A percentile compares a stretch with the other conserved stretches of the same genome.
phyloP scores from a whole-genome alignment of 1,140 invertebrate species.

The Adelges cooleyi region DNA sequence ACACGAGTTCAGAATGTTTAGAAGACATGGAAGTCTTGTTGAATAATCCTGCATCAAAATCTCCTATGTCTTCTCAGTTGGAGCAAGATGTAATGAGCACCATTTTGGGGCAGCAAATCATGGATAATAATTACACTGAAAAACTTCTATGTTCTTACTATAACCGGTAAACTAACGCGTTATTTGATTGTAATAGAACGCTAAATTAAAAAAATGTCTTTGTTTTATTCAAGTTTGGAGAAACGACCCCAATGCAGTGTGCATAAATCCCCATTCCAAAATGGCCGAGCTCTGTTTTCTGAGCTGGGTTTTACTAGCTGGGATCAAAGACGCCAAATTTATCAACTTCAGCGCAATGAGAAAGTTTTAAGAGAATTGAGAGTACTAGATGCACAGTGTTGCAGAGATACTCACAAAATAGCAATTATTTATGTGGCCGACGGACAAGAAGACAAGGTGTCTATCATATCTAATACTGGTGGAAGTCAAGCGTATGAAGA shows the following conservation, averaged over 20 bases:
- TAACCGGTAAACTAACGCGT: background rate
- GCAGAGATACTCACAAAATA: constrained; percentile 96
- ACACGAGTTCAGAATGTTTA: constrained; percentile 83
- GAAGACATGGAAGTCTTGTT: constrained; percentile 54
- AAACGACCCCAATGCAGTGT: constrained; percentile 16
- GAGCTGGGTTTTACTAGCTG: constrained; percentile 82
- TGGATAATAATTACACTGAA: constrained; percentile 53
- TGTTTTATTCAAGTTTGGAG: constrained; percentile 1
- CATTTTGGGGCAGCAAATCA: constrained; percentile 65
- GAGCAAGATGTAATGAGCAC: constrained; percentile 76
- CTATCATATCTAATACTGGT: constrained; percentile 58
- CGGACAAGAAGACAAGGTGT: constrained; percentile 92
- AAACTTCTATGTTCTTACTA: constrained; percentile 35
- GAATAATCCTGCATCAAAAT: constrained; percentile 54
- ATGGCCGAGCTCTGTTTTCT: constrained; percentile 75
- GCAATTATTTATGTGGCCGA: constrained; percentile 96
- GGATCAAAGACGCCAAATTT: constrained; percentile 71
- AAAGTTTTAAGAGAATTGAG: constrained; percentile 80
- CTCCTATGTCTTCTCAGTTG: constrained; percentile 52
- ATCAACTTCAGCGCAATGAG: constrained; percentile 81
- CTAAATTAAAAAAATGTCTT: background rate
- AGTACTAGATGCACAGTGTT: constrained; percentile 80
- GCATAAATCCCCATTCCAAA: constrained; percentile 52
- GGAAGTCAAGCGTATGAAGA: constrained; percentile 88
- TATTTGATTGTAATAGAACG: background rate